Conservation (phyloP, 35 echinoderm and acorn worm species). For the Ptychodera flava region DNA sequence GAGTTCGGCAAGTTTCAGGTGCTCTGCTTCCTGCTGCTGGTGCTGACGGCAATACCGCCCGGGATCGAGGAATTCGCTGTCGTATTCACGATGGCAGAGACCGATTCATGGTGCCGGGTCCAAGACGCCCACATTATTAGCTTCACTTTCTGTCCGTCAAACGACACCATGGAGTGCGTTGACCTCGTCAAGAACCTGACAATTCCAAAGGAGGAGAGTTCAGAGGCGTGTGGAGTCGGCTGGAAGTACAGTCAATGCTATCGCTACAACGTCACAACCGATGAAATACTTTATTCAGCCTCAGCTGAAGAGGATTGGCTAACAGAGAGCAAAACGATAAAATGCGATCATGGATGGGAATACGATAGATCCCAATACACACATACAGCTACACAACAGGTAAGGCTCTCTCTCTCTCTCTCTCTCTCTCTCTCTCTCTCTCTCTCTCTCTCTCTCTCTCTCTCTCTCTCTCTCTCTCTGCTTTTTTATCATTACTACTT, state of each 20-base stretch:
- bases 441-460: no score
- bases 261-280: not conserved
- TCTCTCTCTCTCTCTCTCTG: no score
- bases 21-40: not conserved
- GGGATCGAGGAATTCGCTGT: not conserved
- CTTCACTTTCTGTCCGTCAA: not conserved
- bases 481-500: no score
- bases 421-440: no score
- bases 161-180: not conserved
- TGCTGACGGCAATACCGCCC: not conserved
- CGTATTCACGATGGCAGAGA: not conserved
- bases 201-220: not conserved
- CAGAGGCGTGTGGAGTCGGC: not conserved
- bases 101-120: not conserved
- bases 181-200: not conserved
- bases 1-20: not conserved
- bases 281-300: no score
- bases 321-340: not conserved
- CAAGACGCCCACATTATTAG: not conserved
- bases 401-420: no score
- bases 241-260: not conserved
- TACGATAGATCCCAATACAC: constrained; percentile 36
- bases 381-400: constrained; percentile 20
- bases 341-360: constrained; percentile 32
- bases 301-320: no score